These are phyloP conservation scores for Myopa testacea DNA, from an alignment of 2,888 invertebrate species.

Conservation along the genomic window DNA sequence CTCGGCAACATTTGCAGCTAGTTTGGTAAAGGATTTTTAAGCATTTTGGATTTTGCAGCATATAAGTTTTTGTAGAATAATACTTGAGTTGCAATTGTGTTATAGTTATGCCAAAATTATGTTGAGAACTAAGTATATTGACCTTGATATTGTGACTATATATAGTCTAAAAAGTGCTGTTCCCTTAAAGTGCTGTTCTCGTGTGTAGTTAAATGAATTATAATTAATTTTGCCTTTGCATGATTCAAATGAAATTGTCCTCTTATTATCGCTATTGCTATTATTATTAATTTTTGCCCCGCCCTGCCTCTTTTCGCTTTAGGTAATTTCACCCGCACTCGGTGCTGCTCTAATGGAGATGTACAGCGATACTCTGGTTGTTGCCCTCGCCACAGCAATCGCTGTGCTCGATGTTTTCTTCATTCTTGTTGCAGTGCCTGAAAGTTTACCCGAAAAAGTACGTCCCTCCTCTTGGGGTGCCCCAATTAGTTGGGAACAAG, in stretches of 20 bases:
- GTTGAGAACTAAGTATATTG: too few relatives aligned
- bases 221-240: not conserved
- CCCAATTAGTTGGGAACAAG: slow-evolving; percentile 96
- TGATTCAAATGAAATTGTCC: not conserved
- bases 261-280: not conserved
- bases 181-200: too few relatives aligned
- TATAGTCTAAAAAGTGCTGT: too few relatives aligned
- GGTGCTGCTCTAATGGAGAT: slow-evolving; percentile 89
- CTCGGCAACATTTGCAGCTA: slow-evolving; percentile 99
- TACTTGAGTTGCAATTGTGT: not conserved
- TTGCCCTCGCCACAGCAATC: slow-evolving; percentile 94
- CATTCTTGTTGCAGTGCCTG: slow-evolving; percentile 97
- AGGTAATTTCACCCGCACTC: slow-evolving; percentile 93
- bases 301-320: slow-evolving; percentile 24
- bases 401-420: slow-evolving; percentile 97
- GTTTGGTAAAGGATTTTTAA: slow-evolving; percentile 76
- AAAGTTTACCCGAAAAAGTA: slow-evolving; percentile 96
- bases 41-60: too few relatives aligned
- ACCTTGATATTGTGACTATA: too few relatives aligned
- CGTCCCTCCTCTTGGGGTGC: slow-evolving; percentile 83
- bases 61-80: not conserved
- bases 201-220: too few relatives aligned
- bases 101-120: too few relatives aligned
- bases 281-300: not conserved
- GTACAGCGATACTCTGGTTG: slow-evolving; percentile 87